Evolutionary conservation across 2,888 invertebrate genomes (phyloP).

Genomic region (Drosophila acutilabella): DNA sequence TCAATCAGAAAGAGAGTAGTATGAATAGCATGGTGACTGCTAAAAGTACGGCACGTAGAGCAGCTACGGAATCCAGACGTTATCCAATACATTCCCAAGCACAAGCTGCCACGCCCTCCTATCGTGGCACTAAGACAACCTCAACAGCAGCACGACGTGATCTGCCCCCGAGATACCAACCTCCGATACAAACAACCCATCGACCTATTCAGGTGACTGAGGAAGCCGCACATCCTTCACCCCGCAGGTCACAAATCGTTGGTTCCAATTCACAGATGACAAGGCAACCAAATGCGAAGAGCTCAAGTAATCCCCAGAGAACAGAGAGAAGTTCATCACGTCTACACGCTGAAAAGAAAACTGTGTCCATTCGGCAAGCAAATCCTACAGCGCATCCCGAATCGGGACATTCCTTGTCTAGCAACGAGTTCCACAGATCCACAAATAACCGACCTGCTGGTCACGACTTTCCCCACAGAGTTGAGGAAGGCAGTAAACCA

Average conservation of each 20-base stretch:
- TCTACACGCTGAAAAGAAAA: background rate
- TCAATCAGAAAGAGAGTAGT: background rate
- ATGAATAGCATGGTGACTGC: background rate
- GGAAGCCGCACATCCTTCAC: background rate
- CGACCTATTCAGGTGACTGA: constrained; percentile 2
- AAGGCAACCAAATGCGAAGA: background rate
- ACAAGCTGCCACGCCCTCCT: background rate
- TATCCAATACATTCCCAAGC: background rate
- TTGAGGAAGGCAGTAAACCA: background rate
- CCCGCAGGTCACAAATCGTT: background rate
- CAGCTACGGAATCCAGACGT: background rate
- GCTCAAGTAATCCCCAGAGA: background rate
- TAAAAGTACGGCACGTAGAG: background rate
- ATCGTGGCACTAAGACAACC: background rate
- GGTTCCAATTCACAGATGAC: background rate
- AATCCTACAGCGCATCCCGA: background rate
- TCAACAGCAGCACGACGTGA: background rate
- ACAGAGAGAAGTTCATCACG: background rate
- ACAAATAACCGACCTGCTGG: no score
- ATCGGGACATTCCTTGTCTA: background rate
- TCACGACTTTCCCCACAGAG: background rate
- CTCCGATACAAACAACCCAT: background rate
- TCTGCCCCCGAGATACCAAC: constrained; percentile 1
- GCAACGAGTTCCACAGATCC: no score
- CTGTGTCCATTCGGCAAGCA: background rate